phyloP scores from a whole-genome alignment of 2,113 vertebrate species.

The Vulpes vulpes region DNA sequence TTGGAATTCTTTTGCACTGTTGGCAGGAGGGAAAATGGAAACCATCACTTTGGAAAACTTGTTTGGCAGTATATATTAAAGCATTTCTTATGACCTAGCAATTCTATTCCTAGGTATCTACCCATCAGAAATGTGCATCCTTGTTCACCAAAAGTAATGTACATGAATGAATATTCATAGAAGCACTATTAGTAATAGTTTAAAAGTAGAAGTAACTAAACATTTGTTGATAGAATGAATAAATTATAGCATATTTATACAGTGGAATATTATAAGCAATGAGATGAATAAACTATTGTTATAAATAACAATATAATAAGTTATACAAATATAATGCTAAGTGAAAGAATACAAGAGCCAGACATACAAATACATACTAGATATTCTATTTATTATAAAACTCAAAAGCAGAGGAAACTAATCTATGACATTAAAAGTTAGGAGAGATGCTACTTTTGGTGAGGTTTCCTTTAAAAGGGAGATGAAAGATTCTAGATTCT shows the following conservation, averaged over 20 bases:
- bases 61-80: neutral
- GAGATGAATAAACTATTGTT: neutral
- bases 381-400: neutral
- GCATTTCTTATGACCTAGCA: neutral
- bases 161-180: neutral
- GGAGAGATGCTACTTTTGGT: neutral
- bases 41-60: neutral
- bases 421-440: constrained; percentile 37
- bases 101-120: neutral
- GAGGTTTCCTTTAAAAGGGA: neutral
- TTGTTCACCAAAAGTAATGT: neutral
- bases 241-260: neutral
- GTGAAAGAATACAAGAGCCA: neutral
- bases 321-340: neutral
- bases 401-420: neutral
- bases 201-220: neutral
- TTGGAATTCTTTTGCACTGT: neutral
- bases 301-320: constrained; percentile 1
- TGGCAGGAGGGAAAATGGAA: neutral
- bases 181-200: neutral
- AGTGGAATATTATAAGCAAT: neutral
- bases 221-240: neutral
- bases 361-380: neutral
- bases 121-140: neutral
- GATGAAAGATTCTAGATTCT: neutral